phyloP scores from a whole-genome alignment of 2,797 vertebrate species.

The Holocentrus rufus region DNA sequence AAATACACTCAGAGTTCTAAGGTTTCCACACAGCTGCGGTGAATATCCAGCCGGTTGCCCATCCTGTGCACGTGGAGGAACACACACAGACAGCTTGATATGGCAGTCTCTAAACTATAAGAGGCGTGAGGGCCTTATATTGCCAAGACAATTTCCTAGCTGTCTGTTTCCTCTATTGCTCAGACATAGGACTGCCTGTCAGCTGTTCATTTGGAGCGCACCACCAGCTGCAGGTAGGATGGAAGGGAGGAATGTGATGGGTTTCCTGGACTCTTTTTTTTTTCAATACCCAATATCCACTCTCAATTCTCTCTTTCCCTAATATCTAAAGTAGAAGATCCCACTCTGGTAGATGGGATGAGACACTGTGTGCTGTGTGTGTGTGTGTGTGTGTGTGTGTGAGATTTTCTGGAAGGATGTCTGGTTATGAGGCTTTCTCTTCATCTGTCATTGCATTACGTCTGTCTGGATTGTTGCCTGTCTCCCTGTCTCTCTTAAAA shows the following conservation, averaged over 20 bases:
- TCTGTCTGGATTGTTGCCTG: constrained; percentile 3
- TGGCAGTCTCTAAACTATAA: constrained; percentile 48
- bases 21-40: background rate
- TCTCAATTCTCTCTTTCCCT: constrained; percentile 50
- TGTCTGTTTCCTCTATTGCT: constrained; percentile 60
- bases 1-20: background rate
- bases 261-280: constrained; percentile 1
- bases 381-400: background rate
- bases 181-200: constrained; percentile 43
- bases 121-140: constrained; percentile 50
- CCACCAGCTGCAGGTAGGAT: background rate
- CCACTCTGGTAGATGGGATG: constrained; percentile 35
- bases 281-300: constrained; percentile 27
- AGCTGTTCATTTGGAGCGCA: constrained; percentile 51
- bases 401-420: constrained; percentile 11
- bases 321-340: constrained; percentile 40
- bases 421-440: constrained; percentile 18
- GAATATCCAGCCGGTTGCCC: background rate
- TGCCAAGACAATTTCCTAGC: constrained; percentile 65
- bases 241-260: constrained; percentile 9
- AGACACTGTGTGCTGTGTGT: constrained; percentile 35
- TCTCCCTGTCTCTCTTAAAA: background rate
- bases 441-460: background rate
- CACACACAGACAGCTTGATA: constrained; percentile 43
- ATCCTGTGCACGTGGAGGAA: constrained; percentile 19